Conservation (phyloP, 2,113 vertebrate genomes). For the Eolophus roseicapilla region DNA sequence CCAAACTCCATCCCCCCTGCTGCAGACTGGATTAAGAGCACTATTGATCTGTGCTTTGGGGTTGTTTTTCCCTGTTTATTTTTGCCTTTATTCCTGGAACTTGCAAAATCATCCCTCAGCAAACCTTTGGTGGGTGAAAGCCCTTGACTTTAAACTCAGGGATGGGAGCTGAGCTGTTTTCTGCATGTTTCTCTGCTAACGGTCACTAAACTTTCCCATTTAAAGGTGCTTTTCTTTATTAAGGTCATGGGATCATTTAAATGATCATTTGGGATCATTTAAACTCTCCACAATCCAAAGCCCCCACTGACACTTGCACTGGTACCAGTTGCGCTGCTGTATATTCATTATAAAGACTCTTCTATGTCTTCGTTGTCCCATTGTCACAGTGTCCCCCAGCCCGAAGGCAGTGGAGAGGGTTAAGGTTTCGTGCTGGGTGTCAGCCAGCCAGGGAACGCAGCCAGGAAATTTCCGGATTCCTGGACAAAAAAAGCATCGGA, state of each 20-base stretch:
- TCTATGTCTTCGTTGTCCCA: accelerated
- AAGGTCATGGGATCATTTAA: not conserved
- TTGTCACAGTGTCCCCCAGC: not conserved
- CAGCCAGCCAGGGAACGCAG: not conserved
- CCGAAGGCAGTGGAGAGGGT: not conserved
- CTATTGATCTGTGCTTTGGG: not conserved
- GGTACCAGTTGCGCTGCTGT: accelerated
- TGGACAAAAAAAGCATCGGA: not conserved
- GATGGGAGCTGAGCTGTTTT: slow-evolving; percentile 6
- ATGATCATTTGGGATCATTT: not conserved
- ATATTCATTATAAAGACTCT: not conserved
- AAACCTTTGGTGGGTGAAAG: not conserved
- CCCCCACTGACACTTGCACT: not conserved
- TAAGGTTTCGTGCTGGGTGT: not conserved
- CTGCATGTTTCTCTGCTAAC: not conserved
- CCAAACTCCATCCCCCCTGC: not conserved
- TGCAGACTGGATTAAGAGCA: not conserved
- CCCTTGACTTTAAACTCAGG: not conserved
- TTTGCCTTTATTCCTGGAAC: slow-evolving; percentile 17
- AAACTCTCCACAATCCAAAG: not conserved
- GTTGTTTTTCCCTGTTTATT: not conserved
- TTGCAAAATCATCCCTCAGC: slow-evolving; percentile 18
- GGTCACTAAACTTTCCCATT: not conserved
- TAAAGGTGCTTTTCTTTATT: not conserved
- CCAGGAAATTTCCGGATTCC: slow-evolving; percentile 47